These are phyloP conservation scores for Diarsia rubi DNA, from an alignment of 2,888 invertebrate species.

Conservation along the genomic window DNA sequence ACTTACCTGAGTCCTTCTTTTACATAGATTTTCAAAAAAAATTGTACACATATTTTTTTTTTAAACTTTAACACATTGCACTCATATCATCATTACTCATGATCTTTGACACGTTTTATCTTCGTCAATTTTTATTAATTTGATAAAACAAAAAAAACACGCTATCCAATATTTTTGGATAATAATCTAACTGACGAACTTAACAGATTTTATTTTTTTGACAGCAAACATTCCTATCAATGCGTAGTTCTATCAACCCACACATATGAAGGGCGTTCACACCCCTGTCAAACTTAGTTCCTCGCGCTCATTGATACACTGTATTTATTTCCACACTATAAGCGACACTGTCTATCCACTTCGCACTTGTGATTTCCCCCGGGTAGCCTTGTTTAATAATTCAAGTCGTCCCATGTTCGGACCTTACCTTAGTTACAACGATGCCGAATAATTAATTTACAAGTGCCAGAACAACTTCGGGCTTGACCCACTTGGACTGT, in stretches of 20 bases:
- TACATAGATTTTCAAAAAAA: no score
- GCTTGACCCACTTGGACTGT: slow-evolving; percentile 73
- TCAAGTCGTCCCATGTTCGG: slow-evolving; percentile 83
- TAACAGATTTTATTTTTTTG: no score
- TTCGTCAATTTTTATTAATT: no score
- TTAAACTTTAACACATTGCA: no score
- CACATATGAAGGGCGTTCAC: slow-evolving; percentile 17
- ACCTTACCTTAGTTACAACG: slow-evolving; percentile 82
- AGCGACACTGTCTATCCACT: slow-evolving; percentile 69
- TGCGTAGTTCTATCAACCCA: background rate
- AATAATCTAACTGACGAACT: no score
- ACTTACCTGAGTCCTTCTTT: no score
- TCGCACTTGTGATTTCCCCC: slow-evolving; percentile 88
- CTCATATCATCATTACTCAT: no score
- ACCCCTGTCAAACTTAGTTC: slow-evolving; percentile 33
- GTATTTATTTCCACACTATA: slow-evolving; percentile 60
- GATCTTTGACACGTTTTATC: no score
- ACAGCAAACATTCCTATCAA: no score
- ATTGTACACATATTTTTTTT: no score
- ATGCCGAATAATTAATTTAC: slow-evolving; percentile 84
- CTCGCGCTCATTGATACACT: slow-evolving; percentile 43
- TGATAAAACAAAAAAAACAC: no score
- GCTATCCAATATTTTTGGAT: no score
- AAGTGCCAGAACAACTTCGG: slow-evolving; percentile 73
- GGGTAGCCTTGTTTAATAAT: slow-evolving; percentile 86